A percentile compares a stretch with the other conserved stretches of the same genome.
phyloP scores from a whole-genome alignment of 2,113 vertebrate species.

The Rhodinocichla rosea region DNA sequence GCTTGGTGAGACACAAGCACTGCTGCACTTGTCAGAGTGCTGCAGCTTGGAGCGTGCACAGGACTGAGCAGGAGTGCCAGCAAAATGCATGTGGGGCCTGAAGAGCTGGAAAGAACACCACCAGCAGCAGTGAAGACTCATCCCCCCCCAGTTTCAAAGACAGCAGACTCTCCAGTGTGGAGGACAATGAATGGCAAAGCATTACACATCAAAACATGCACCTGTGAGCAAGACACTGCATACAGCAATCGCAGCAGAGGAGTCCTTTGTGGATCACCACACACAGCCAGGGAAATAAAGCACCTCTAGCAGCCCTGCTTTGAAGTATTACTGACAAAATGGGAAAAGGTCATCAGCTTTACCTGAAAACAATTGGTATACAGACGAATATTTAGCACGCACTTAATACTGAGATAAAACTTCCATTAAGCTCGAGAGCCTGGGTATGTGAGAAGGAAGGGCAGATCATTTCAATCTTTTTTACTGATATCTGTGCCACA shows the following conservation, averaged over 20 bases:
- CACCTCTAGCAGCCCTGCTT: background rate
- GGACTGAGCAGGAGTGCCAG: background rate
- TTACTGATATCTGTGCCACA: background rate
- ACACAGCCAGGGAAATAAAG: background rate
- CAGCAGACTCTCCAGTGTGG: background rate
- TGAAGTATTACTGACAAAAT: background rate
- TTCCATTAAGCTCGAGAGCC: background rate
- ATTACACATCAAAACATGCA: background rate
- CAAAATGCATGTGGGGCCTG: background rate
- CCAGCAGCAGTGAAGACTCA: rapidly evolving
- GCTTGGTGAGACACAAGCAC: background rate
- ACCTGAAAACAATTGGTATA: background rate
- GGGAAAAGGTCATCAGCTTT: background rate
- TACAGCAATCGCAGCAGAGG: background rate
- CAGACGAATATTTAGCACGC: background rate
- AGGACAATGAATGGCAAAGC: background rate
- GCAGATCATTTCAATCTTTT: background rate
- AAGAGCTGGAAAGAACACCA: background rate
- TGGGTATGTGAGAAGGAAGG: background rate
- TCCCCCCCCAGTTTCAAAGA: background rate
- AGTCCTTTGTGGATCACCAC: background rate
- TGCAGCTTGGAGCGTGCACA: rapidly evolving
- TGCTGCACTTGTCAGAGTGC: background rate
- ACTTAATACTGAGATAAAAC: background rate
- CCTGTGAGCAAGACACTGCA: background rate